Base-by-base conservation (phyloP, 2,113 vertebrate species). In the Equus przewalskii region DNA sequence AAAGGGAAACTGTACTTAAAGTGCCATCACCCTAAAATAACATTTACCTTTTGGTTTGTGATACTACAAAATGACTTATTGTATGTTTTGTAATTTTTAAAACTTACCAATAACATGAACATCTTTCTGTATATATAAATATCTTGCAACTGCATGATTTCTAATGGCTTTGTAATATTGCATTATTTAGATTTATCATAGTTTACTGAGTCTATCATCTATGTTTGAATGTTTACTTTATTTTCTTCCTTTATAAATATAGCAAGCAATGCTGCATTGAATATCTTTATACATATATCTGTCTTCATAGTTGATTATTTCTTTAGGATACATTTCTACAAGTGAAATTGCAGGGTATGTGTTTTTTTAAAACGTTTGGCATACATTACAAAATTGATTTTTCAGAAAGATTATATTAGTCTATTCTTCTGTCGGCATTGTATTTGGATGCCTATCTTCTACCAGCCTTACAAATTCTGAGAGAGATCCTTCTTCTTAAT, bases 281-380 rank as follows among this genome's bases (percentile, higher is more conserved):
- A 28, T 91, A 36, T 67, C 60, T 95, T 72, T 85, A 51, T 36
- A n/a, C 14, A 7, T 67, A 3, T 76, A 36, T 70, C 30, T 93
- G 75, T 89, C 60, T 87, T 67, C 13, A 46, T 81, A 75, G 91
- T 26, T 82, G 49, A 69, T 75, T 89, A 64, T 82, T 92, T 90
- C 79, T 69, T 93, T 73, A 89, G 21, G 7, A 91, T 96, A 86
- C 46, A 79, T 93, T 93, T 33, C 83, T 89, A 95, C 73, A 92
- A 46, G 65, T 97, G 49, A 86, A 96, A 92, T 46, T 51, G 15
- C 62, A 89, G 33, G 7, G 18, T 78, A 54, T 87, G 8, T 64
- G 3, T 89, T 8, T 86, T 93, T 95, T 82, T 82, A 69, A 89
- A 96, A 92, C 81, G 26, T 86, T 73, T 80, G 82, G 30, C n/a